Evolutionary conservation across 2,113 vertebrate genomes (phyloP).

Genomic region (Elaphurus davidianus): DNA sequence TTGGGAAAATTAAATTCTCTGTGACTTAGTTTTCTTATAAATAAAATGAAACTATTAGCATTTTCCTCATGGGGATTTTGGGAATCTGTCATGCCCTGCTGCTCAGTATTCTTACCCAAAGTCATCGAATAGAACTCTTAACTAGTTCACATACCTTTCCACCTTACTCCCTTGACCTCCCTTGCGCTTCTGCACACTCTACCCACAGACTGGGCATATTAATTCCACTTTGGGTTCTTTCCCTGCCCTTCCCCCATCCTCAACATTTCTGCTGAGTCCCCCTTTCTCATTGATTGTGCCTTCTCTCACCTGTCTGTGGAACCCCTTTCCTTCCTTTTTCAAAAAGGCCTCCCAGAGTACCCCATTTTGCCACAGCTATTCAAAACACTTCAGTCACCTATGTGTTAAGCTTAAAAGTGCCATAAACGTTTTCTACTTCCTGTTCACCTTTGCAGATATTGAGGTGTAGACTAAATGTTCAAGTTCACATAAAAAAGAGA

Average conservation of each 20-base stretch:
- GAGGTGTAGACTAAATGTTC: background rate
- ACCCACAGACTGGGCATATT: background rate
- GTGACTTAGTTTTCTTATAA: background rate
- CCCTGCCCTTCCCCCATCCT: background rate
- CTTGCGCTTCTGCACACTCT: background rate
- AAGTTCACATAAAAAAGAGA: background rate
- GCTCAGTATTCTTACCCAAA: background rate
- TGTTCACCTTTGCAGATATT: background rate
- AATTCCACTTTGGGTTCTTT: background rate
- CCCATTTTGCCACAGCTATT: background rate
- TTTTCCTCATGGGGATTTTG: background rate
- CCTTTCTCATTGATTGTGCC: background rate
- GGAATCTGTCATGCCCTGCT: background rate
- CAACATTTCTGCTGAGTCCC: background rate
- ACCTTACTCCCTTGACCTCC: background rate
- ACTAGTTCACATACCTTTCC: background rate
- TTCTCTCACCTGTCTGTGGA: background rate
- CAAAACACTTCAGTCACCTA: background rate
- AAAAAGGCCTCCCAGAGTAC: background rate
- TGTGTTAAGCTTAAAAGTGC: background rate
- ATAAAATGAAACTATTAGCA: background rate
- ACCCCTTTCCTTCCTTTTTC: background rate
- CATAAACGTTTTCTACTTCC: background rate
- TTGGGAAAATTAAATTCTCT: background rate
- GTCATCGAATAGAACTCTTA: background rate